Percentiles rank a stretch among this genome's conserved stretches.
phyloP scores from a whole-genome alignment of 1,140 invertebrate species.

The Panagrolaimus sp. region DNA sequence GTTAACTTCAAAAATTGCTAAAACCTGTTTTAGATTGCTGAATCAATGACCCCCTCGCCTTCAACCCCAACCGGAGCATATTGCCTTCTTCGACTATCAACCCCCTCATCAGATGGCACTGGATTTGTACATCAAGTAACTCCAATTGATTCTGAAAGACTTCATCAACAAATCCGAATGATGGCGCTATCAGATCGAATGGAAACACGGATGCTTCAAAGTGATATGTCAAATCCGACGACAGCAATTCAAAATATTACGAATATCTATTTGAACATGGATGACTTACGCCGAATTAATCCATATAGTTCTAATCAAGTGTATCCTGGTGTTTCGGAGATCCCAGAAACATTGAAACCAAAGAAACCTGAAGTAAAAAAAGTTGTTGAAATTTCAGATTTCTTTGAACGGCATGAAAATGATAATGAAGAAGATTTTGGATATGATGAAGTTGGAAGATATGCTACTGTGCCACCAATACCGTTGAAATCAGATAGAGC shows the following conservation, averaged over 20 bases:
- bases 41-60: not conserved
- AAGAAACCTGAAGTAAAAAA: not conserved
- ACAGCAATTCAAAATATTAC: not conserved
- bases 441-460: no score
- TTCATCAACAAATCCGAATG: not conserved
- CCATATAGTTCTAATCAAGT: not conserved
- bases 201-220: no score
- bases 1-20: no score
- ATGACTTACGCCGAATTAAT: not conserved
- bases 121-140: not conserved
- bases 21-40: not conserved
- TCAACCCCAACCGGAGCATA: not conserved
- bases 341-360: not conserved
- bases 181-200: not conserved
- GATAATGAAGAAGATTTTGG: no score
- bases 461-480: not conserved
- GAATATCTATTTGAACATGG: conserved; percentile 1
- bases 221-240: not conserved
- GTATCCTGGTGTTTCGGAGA: not conserved
- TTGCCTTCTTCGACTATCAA: conserved; percentile 8
- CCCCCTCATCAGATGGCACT: not conserved
- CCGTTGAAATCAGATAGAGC: not conserved
- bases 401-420: no score
- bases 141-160: not conserved
- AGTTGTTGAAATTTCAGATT: not conserved